These are phyloP conservation scores for Capreolus pygargus DNA, from an alignment of 2,113 vertebrate genomes.

Conservation along the genomic window DNA sequence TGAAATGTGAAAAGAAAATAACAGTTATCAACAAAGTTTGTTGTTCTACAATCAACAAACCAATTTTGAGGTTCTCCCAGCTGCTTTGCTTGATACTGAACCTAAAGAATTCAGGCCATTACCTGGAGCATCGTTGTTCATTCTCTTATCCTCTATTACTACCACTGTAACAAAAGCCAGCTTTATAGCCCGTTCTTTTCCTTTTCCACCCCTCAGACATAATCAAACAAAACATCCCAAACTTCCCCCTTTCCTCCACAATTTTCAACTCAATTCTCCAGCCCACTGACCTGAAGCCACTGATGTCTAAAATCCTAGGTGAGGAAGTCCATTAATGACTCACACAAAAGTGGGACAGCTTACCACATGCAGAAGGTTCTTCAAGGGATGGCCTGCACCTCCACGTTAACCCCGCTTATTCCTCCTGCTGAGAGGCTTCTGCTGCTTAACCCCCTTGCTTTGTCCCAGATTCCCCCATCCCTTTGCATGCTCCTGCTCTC, in stretches of 20 bases:
- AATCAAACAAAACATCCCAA: conserved; percentile 45
- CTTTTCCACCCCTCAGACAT: not conserved
- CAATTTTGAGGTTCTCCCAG: not conserved
- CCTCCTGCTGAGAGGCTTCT: not conserved
- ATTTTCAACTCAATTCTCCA: conserved; percentile 51
- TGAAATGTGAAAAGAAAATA: not conserved
- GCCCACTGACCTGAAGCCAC: conserved; percentile 25
- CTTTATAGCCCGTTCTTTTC: not conserved
- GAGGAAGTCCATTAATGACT: conserved; percentile 30
- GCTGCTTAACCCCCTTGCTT: not conserved
- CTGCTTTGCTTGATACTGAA: not conserved
- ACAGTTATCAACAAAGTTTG: not conserved
- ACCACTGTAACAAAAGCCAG: not conserved
- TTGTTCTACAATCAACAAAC: not conserved
- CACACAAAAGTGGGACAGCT: not conserved
- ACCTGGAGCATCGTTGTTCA: not conserved
- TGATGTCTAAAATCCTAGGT: conserved; percentile 29
- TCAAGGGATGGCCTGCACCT: not conserved
- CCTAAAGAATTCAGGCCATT: not conserved
- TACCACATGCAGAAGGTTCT: not conserved
- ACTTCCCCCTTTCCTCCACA: not conserved
- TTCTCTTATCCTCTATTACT: not conserved
- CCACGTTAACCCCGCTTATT: not conserved
- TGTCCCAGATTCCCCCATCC: not conserved
- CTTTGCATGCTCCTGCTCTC: not conserved